Evolutionary conservation across 2,113 vertebrate genomes (phyloP).

Genomic region (Pterocles orientalis): DNA sequence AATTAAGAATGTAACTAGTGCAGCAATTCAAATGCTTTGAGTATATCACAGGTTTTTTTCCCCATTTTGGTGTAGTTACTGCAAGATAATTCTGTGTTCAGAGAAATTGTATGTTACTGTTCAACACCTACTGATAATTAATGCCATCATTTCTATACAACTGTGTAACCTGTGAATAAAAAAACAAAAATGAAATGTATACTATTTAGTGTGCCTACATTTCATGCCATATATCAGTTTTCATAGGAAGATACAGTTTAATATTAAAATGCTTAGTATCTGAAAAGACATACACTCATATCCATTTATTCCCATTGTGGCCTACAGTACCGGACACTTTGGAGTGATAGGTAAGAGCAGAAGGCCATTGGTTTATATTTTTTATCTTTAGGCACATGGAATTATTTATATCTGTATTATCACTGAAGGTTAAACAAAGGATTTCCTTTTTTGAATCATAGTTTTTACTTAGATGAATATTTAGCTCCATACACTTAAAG

Average conservation of each 20-base stretch:
- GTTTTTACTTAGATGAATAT: constrained; percentile 28
- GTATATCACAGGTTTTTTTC: neutral
- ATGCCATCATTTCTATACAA: neutral
- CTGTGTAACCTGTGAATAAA: accelerated
- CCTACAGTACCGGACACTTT: neutral
- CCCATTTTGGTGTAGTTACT: neutral
- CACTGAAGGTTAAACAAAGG: neutral
- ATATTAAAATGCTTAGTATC: neutral
- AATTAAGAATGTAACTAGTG: neutral
- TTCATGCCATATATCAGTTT: neutral
- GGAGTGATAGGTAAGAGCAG: neutral
- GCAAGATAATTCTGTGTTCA: neutral
- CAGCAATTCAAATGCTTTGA: neutral
- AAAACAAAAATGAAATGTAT: neutral
- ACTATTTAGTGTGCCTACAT: neutral
- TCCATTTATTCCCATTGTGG: neutral
- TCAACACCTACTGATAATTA: neutral
- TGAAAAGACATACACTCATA: neutral
- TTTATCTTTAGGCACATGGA: neutral
- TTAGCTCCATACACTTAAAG: neutral
- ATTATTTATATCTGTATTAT: neutral
- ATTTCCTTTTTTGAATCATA: neutral
- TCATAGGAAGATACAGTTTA: neutral
- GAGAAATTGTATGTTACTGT: neutral
- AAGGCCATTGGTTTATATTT: neutral